Evolutionary conservation across 1,140 invertebrate genomes (phyloP), one percentile per base, ranked within the genome.

Genomic region (Tetramorium parvispinum): DNA sequence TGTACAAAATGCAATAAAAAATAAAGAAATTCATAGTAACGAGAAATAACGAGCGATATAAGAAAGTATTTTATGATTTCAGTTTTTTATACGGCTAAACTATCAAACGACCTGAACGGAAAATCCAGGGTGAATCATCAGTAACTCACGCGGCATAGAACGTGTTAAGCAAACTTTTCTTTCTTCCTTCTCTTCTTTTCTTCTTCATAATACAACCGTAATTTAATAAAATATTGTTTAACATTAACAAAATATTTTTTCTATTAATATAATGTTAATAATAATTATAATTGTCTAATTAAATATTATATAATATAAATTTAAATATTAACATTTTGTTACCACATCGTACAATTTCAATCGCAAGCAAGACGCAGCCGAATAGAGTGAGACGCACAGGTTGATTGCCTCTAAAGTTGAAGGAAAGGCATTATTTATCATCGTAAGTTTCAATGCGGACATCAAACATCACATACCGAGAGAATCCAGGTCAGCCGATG

Each of bases 401-500:
- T 65, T 65, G 40, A 24, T 18, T 21, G 18, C 13, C 66, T 43
- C n/a, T 46, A 32, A 59, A 83, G 59, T 59, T 21, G n/a, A 49
- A 13, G 40, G 18, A 83, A 18, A 61, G 40, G 18, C 27, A 59
- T 75, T 83, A 83, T 83, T 75, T 83, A 83, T 83, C 27, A 49
- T 75, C 37, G 24, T 46, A 27, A 59, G 53, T 73, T 59, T 73
- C 40, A 43, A 75, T 46, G 68, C 40, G 68, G 24, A 83, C 68
- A 83, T 83, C 66, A 75, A 83, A 59, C 53, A 83, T 83, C 79
- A 46, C 68, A 75, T n/a, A 83, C n/a, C 27, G 51, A 43, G 79
- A 59, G 40, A 83, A 83, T 83, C 43, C n/a, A 83, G 79, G 79
- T 83, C 79, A 83, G 13, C 79, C 79, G 79, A 75, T 61, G 79